Conservation (phyloP, 2,797 vertebrate genomes). For the Sylvia borin region DNA sequence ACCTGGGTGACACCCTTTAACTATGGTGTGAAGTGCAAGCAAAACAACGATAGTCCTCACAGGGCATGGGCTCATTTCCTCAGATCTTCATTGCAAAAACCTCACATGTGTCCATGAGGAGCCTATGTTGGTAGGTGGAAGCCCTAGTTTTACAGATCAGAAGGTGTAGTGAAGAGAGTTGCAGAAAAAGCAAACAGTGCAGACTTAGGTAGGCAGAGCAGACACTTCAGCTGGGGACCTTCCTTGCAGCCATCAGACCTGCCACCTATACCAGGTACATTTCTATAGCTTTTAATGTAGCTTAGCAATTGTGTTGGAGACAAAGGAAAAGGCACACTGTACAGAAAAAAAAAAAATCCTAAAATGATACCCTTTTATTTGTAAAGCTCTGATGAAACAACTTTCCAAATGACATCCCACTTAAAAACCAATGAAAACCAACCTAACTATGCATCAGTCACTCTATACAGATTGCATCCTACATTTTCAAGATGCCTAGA, state of each 20-base stretch:
- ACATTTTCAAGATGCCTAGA: constrained; percentile 71
- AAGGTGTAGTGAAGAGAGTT: neutral
- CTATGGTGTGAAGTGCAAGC: neutral
- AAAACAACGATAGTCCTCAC: neutral
- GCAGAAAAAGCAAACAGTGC: neutral
- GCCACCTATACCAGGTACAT: neutral
- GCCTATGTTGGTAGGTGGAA: neutral
- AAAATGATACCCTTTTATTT: constrained; percentile 84
- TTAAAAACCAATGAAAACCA: constrained; percentile 76
- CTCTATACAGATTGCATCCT: constrained; percentile 76
- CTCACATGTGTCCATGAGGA: rapidly evolving
- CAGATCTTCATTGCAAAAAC: neutral
- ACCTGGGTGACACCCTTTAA: neutral
- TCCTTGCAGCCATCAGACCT: neutral
- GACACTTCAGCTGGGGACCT: neutral
- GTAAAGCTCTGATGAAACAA: constrained; percentile 81
- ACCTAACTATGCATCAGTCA: constrained; percentile 78
- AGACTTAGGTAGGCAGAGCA: neutral
- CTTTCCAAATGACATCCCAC: constrained; percentile 80
- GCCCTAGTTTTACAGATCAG: neutral
- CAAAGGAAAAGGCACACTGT: constrained; percentile 54
- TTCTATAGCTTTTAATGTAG: neutral
- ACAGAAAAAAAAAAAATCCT: constrained; percentile 74
- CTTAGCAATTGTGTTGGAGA: neutral
- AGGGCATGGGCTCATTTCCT: neutral